Percentiles rank a stretch among this genome's conserved stretches.
Conservation (phyloP, 1,140 invertebrate genomes). For the Melipona quadrifasciata region DNA sequence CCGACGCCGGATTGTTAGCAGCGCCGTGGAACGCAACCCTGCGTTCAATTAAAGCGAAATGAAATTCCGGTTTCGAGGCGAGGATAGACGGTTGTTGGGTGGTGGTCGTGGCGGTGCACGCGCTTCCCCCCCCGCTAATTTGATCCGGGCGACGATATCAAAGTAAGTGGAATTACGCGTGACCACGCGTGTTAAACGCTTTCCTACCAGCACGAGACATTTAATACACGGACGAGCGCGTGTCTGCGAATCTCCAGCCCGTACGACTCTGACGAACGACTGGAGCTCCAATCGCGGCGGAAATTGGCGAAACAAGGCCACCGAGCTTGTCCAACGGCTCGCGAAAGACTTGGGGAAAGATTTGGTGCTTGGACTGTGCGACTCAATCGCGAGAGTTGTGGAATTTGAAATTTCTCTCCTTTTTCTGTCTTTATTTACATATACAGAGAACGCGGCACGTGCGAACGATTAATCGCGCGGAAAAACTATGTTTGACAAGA, state of each 20-base stretch:
- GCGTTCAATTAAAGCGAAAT: slow-evolving; percentile 6
- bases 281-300: too few relatives aligned
- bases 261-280: background rate
- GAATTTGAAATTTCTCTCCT: background rate
- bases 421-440: background rate
- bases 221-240: background rate
- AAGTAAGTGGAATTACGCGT: background rate
- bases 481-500: background rate
- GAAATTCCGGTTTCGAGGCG: slow-evolving; percentile 6
- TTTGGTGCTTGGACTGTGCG: too few relatives aligned
- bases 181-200: background rate
- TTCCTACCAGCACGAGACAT: background rate
- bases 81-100: background rate
- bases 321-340: too few relatives aligned
- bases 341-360: too few relatives aligned
- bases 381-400: too few relatives aligned
- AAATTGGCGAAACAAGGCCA: too few relatives aligned
- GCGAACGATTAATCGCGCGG: background rate
- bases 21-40: background rate
- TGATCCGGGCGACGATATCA: background rate
- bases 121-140: background rate
- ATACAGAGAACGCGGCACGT: background rate
- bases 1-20: background rate
- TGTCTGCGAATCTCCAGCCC: background rate
- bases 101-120: background rate